Conservation (phyloP, 2,888 invertebrate genomes). For the Ischnura elegans region DNA sequence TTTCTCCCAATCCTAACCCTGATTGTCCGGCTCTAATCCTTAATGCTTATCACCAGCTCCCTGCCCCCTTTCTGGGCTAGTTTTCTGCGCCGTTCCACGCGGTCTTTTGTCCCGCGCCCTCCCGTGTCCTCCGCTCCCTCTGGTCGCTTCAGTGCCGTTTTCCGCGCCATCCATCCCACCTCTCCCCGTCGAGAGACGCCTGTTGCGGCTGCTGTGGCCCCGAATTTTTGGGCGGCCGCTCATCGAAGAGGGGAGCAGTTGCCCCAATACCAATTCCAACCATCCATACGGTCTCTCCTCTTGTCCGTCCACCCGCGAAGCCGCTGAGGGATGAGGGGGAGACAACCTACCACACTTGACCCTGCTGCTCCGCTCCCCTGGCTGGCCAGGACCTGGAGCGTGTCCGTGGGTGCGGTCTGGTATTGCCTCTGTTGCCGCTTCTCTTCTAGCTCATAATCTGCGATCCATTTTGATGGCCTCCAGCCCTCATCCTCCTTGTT, state of each 20-base stretch:
- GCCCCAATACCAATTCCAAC: too few relatives aligned
- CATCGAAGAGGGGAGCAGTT: too few relatives aligned
- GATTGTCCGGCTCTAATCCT: too few relatives aligned
- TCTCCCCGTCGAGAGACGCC: neutral
- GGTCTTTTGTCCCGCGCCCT: neutral
- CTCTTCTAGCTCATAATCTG: neutral
- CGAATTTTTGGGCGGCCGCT: neutral
- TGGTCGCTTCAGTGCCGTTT: neutral
- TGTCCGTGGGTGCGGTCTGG: neutral
- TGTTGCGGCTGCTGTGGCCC: constrained; percentile 3
- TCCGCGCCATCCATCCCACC: neutral
- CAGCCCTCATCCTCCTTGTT: too few relatives aligned
- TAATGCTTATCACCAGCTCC: too few relatives aligned
- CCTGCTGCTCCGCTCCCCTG: neutral
- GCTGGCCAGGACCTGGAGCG: neutral
- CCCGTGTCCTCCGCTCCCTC: neutral
- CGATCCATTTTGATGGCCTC: neutral
- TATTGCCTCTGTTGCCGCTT: neutral
- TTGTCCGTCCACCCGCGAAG: neutral
- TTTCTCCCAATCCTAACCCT: too few relatives aligned
- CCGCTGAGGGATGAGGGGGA: neutral
- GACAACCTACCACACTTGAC: neutral
- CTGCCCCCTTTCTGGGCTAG: neutral
- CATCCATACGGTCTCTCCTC: too few relatives aligned
- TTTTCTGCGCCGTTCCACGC: neutral